These are phyloP conservation scores for Danio jaintianensis DNA, from an alignment of 2,797 vertebrate genomes.

Conservation along the genomic window DNA sequence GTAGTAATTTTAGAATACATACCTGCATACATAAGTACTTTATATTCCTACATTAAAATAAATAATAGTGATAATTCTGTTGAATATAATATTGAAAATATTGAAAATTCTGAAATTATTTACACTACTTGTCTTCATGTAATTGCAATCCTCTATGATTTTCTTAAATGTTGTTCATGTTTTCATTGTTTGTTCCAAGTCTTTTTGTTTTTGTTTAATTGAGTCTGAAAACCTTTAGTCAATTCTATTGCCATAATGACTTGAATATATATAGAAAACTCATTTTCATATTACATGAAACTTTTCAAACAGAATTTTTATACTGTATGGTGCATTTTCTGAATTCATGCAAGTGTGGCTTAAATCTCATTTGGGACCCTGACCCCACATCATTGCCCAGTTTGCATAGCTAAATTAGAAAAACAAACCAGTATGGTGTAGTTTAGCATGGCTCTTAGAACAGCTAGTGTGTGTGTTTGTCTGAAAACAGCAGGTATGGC, in stretches of 20 bases:
- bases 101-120: not conserved
- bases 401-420: conserved; percentile 75
- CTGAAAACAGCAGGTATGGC: conserved; percentile 71
- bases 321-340: not conserved
- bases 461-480: conserved; percentile 65
- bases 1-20: not conserved
- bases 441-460: conserved; percentile 60
- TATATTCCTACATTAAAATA: not conserved
- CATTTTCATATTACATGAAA: too few species aligned
- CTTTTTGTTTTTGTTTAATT: too few species aligned
- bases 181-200: not conserved
- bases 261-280: too few species aligned
- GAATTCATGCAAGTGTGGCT: not conserved
- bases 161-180: not conserved
- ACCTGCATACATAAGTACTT: not conserved
- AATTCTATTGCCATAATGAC: not conserved
- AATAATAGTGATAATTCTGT: not conserved
- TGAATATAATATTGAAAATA: not conserved
- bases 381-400: conserved; percentile 1
- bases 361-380: not conserved
- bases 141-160: not conserved
- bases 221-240: not conserved
- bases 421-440: conserved; percentile 72
- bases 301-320: too few species aligned
- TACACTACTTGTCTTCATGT: not conserved